These are phyloP conservation scores for Amphimallon solstitiale DNA, from an alignment of 2,888 invertebrate genomes.

Conservation along the genomic window DNA sequence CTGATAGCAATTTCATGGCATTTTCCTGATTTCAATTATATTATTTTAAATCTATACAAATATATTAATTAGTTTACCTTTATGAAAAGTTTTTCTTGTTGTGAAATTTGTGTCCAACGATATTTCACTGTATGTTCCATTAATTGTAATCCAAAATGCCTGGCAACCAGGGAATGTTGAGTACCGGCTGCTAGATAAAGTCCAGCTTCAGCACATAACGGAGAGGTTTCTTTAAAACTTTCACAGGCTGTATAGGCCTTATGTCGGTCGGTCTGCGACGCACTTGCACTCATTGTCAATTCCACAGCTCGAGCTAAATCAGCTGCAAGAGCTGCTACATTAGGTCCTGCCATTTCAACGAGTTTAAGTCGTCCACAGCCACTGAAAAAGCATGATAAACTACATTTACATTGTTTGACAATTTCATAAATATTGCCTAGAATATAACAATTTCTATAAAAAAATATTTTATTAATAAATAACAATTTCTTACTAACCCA, in stretches of 20 bases:
- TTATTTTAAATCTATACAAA: slow-evolving; percentile 30
- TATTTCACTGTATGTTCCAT: slow-evolving; percentile 95
- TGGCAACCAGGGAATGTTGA: slow-evolving; percentile 79
- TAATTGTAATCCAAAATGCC: slow-evolving; percentile 91
- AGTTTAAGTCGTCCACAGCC: slow-evolving; percentile 38
- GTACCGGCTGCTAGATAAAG: slow-evolving; percentile 79
- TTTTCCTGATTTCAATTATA: slow-evolving; percentile 71
- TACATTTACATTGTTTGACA: slow-evolving; percentile 24
- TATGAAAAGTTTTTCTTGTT: slow-evolving; percentile 88
- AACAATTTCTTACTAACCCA: slow-evolving; percentile 35
- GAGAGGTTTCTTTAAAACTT: slow-evolving; percentile 86
- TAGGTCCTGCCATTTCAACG: slow-evolving; percentile 65
- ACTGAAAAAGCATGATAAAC: slow-evolving; percentile 33
- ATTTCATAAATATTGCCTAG: neutral
- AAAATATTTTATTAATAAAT: neutral
- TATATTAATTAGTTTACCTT: slow-evolving; percentile 67
- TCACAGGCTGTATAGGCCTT: slow-evolving; percentile 89
- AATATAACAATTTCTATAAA: neutral
- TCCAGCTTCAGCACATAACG: slow-evolving; percentile 88
- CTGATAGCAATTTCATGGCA: slow-evolving; percentile 83
- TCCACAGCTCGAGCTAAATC: slow-evolving; percentile 85
- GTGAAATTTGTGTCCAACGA: slow-evolving; percentile 89
- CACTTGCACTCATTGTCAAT: slow-evolving; percentile 82
- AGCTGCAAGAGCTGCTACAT: slow-evolving; percentile 76
- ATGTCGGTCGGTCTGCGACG: slow-evolving; percentile 78